phyloP scores from a whole-genome alignment of 2,797 vertebrate genomes.

The Cercopithecus neglectus region DNA sequence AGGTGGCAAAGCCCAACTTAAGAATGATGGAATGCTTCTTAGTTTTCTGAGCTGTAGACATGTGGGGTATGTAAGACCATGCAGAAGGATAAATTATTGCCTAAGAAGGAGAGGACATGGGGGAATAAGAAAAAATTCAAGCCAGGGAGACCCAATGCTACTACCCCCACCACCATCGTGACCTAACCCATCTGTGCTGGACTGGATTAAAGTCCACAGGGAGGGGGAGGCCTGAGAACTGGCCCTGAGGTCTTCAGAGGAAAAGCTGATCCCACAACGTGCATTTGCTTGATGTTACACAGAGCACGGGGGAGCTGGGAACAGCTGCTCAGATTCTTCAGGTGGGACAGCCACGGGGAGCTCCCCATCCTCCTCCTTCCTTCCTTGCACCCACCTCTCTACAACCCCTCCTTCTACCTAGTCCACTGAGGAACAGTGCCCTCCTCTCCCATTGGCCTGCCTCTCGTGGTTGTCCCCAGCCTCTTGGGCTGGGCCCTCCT shows the following conservation, averaged over 20 bases:
- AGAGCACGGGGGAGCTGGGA: neutral
- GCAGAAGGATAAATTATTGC: slow-evolving; percentile 53
- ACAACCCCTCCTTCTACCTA: neutral
- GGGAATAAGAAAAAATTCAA: slow-evolving; percentile 41
- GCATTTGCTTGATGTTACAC: neutral
- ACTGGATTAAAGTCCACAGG: neutral
- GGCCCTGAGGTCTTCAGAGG: neutral
- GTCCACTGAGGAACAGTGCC: neutral
- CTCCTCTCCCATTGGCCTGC: neutral
- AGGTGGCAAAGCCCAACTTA: slow-evolving; percentile 47
- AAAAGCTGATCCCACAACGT: neutral
- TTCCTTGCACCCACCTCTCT: neutral
- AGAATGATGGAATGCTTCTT: slow-evolving; percentile 62
- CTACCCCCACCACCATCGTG: neutral
- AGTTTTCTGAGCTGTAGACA: slow-evolving; percentile 57
- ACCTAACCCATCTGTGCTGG: slow-evolving; percentile 5
- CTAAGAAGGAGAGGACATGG: slow-evolving; percentile 21
- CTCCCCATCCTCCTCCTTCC: neutral
- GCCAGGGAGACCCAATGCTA: neutral
- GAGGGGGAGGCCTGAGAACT: neutral
- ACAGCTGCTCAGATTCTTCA: neutral
- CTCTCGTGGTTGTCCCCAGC: neutral
- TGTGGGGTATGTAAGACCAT: slow-evolving; percentile 60
- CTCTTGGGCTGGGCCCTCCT: neutral
- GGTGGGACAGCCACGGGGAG: neutral